Percentiles rank a stretch among this genome's conserved stretches.
Conservation (phyloP, 2,797 vertebrate species). For the Harpagifer antarcticus region DNA sequence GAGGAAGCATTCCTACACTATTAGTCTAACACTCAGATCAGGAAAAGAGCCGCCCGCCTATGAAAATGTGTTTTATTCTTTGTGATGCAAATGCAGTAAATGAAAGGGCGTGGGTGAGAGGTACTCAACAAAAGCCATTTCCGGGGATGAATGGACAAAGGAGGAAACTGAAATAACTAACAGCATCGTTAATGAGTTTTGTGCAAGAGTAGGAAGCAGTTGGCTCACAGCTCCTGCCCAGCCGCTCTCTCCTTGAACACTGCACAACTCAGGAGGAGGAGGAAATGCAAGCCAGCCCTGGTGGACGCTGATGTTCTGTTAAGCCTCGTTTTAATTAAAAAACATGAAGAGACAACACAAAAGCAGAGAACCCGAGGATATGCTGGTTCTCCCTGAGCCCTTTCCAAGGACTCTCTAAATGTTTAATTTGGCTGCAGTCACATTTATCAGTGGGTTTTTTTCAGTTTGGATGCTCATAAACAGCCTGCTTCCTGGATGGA, state of each 20-base stretch:
- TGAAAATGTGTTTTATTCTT: constrained; percentile 64
- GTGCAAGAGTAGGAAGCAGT: constrained; percentile 51
- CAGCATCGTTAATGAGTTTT: constrained; percentile 53
- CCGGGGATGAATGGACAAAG: constrained; percentile 48
- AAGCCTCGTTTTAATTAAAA: constrained; percentile 66
- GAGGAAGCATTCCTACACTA: constrained; percentile 57
- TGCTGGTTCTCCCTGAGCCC: constrained; percentile 49
- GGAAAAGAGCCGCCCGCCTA: constrained; percentile 45
- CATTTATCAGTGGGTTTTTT: constrained; percentile 56
- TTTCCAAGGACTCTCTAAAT: constrained; percentile 67
- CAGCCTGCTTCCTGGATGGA: constrained; percentile 56
- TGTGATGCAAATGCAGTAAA: constrained; percentile 72
- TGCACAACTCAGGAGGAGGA: constrained; percentile 52
- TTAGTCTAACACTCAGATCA: constrained; percentile 68
- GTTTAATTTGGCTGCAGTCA: constrained; percentile 71
- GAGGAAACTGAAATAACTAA: constrained; percentile 51
- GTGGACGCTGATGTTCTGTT: constrained; percentile 46
- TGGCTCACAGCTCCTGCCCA: constrained; percentile 43
- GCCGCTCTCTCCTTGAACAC: constrained; percentile 46
- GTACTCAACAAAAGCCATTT: constrained; percentile 54
- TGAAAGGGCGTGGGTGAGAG: constrained; percentile 60
- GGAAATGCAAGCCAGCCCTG: constrained; percentile 41
- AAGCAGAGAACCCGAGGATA: constrained; percentile 40
- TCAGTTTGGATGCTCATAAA: constrained; percentile 65
- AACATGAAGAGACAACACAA: constrained; percentile 50